phyloP scores from a whole-genome alignment of 2,888 invertebrate species.

The Pocota personata region DNA sequence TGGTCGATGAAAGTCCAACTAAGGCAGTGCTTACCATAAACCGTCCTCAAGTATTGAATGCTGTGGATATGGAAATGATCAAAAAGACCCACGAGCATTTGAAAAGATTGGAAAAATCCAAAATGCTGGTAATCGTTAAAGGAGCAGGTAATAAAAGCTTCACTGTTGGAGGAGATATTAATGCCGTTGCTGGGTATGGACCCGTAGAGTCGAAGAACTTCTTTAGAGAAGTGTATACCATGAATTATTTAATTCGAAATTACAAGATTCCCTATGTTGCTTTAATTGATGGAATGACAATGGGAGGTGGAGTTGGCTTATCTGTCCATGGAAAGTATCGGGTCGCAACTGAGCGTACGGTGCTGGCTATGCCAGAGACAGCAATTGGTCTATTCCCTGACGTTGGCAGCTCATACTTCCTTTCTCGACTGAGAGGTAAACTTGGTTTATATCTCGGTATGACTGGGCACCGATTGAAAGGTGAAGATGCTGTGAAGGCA shows the following conservation, averaged over 20 bases:
- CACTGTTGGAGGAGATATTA: slow-evolving; percentile 97
- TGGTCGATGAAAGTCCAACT: slow-evolving; percentile 55
- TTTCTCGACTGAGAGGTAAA: slow-evolving; percentile 92
- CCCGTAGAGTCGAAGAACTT: slow-evolving; percentile 86
- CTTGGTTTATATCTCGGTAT: slow-evolving; percentile 95
- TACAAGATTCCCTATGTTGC: slow-evolving; percentile 94
- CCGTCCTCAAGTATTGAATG: slow-evolving; percentile 88
- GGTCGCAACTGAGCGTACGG: slow-evolving; percentile 95
- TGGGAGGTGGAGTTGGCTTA: slow-evolving; percentile 98
- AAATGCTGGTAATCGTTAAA: slow-evolving; percentile 87
- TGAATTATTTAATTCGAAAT: slow-evolving; percentile 92
- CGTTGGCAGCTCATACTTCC: slow-evolving; percentile 96
- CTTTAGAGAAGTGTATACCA: slow-evolving; percentile 91
- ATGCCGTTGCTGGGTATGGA: slow-evolving; percentile 86
- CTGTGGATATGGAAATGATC: slow-evolving; percentile 89
- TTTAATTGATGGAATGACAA: slow-evolving; percentile 93
- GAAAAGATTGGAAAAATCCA: slow-evolving; percentile 88
- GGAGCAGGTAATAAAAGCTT: slow-evolving; percentile 94
- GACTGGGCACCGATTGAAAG: slow-evolving; percentile 90
- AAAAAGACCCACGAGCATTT: slow-evolving; percentile 87
- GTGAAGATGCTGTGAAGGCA: slow-evolving; percentile 91
- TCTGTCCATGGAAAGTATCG: slow-evolving; percentile 97
- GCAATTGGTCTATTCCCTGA: slow-evolving; percentile 98
- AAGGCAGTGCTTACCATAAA: slow-evolving; percentile 86
- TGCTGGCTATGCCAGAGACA: slow-evolving; percentile 99